These are phyloP conservation scores for Agapostemon virescens DNA, from an alignment of 2,888 invertebrate species.

Conservation along the genomic window DNA sequence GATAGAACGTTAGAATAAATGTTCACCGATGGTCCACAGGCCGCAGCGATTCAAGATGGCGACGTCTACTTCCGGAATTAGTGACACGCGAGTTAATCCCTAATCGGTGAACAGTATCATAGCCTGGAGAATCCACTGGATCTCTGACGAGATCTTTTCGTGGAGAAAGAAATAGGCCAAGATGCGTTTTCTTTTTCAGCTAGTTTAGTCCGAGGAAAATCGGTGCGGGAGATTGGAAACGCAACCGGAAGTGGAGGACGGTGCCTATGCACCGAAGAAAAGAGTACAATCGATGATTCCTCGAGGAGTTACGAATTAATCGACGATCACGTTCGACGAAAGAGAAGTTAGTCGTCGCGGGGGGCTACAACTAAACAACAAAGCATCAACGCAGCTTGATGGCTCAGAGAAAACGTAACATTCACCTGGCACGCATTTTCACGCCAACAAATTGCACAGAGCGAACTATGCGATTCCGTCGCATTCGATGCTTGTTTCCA, in stretches of 20 bases:
- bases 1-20: neutral
- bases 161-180: conserved; percentile 31
- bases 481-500: neutral
- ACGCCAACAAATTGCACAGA: neutral
- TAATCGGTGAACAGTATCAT: neutral
- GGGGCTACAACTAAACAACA: conserved; percentile 10
- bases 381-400: neutral
- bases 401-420: conserved; percentile 4
- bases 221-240: neutral
- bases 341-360: neutral
- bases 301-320: neutral
- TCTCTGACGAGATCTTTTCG: neutral
- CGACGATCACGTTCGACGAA: neutral
- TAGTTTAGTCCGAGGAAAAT: neutral
- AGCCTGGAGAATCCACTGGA: neutral
- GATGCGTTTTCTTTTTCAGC: neutral
- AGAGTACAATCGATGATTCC: neutral
- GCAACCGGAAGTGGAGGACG: neutral
- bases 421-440: neutral
- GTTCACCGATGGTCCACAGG: neutral
- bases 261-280: neutral
- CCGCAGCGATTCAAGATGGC: neutral
- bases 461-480: neutral
- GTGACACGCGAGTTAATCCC: neutral
- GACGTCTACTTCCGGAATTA: neutral